Evolutionary conservation across 2,888 invertebrate species (phyloP).

Genomic region (Heteropelma amictum): DNA sequence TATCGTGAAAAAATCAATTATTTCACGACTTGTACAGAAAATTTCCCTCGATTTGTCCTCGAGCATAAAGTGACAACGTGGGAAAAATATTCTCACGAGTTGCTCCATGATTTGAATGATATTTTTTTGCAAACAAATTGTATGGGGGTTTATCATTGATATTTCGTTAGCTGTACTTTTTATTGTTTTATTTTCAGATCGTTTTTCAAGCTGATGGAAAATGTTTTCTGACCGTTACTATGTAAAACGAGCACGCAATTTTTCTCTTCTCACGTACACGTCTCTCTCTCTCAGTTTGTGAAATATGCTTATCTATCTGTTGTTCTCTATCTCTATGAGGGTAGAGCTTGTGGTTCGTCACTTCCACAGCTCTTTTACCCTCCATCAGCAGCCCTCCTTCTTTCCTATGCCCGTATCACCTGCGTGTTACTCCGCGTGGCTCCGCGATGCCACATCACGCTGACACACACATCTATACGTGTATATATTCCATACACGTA

Average conservation of each 20-base stretch:
- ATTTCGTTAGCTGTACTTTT: no score
- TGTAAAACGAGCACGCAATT: no score
- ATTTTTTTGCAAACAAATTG: no score
- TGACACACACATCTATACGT: conserved; percentile 20
- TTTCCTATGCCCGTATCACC: conserved; percentile 57
- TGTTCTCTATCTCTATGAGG: conserved; percentile 46
- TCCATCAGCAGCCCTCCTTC: background rate
- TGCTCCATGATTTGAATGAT: no score
- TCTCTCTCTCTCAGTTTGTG: background rate
- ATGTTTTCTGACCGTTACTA: background rate
- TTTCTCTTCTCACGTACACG: background rate
- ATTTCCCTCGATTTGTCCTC: no score
- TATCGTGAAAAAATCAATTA: no score
- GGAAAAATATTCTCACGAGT: no score
- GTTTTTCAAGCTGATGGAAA: no score
- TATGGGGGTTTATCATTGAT: no score
- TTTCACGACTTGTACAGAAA: no score
- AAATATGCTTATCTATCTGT: conserved; percentile 10
- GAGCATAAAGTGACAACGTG: no score
- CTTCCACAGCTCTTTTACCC: conserved; percentile 33
- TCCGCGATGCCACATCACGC: conserved; percentile 36
- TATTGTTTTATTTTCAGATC: no score
- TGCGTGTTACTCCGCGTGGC: conserved; percentile 54
- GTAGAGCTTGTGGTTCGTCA: conserved; percentile 45
- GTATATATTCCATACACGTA: background rate